Evolutionary conservation across 2,113 vertebrate species (phyloP), one percentile per base, ranked within the genome.

Genomic region (Emydura subglobosa): DNA sequence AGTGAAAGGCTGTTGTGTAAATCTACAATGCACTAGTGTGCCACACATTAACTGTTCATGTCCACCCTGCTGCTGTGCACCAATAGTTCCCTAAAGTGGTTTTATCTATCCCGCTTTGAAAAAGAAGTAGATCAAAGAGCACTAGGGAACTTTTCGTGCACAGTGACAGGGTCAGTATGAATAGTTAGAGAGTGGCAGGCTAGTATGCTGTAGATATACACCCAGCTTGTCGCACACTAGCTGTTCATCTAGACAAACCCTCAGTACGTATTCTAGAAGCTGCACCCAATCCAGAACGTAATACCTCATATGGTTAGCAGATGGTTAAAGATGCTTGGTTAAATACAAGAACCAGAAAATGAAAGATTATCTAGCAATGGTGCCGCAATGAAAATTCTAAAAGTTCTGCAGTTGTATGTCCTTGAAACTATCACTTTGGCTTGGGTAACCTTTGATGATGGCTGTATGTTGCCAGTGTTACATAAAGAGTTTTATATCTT

Each of bases 371-470:
- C 92, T 80, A 95, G 84, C 61, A 96, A 49, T 24, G 11, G 7
- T 13, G 16, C 0, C 82, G 61, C 57, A 0, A 50, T 85, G 83
- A 91, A 93, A 93, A 61, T 88, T 93, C 90, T 83, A 14, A 85
- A 89, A 25, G 7, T 29, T 81, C 61, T 88, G 51, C 39, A 89
- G 51, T 6, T 83, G 6, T 72, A 89, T 80, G 83, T 86, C 92
- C 89, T 98, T 98, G 88, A 96, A 97, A 90, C 55, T 88, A 5
- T 83, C 87, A 11, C 2, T 85, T 82, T 82, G 82, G 34, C 55
- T 93, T 65, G 39, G n/a, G 21, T 94, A 97, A 96, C 39, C 79
- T 97, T 97, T 94, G 82, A 94, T 94, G 72, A 95, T 89, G 89
- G 78, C 42, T 96, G 91, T 83, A 42, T 88, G 44, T 83, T 96